Evolutionary conservation across 2,113 vertebrate genomes (phyloP), one percentile per base, ranked within the genome.

Genomic region (Tupaia tana): DNA sequence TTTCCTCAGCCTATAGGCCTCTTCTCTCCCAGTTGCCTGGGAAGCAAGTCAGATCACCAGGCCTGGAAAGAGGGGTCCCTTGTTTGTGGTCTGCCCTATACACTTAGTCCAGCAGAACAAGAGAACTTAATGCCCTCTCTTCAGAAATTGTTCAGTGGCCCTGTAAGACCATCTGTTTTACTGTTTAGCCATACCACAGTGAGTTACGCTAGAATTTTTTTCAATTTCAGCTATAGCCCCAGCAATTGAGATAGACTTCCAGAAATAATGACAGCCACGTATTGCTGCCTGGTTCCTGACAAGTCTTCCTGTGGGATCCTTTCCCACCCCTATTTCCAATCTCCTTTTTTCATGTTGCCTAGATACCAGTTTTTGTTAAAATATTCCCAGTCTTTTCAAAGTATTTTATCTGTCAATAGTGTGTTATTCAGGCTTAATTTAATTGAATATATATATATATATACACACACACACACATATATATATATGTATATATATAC

Each of bases 401-500:
- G 14, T 78, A 31, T 75, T 75, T 89, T 69, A 52, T 20, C 15
- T 86, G n/a, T 43, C 29, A 77, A 29, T 82, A 67, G 20, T n/a
- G 14, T 56, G 67, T 91, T 69, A 66, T 43, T 89, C 16, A n/a
- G 54, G 22, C 27, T 91, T 71, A 77, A 64, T 92, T 95, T 82
- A 61, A 69, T 70, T 56, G 66, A 54, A 43, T 43, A 43, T 43
- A 43, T 43, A 43, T 43, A 43, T 43, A 43, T 6, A 43, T 6
- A 43, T 6, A 43, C 43, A 43, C 43, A 43, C 43, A 43, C 6
- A 43, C 43, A 43, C 43, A 43, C 43, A 43, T n/a, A n/a, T n/a
- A n/a, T n/a, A n/a, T n/a, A n/a, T n/a, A n/a, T n/a, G n/a, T n/a
- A n/a, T n/a, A n/a, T n/a, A n/a, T n/a, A n/a, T n/a, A n/a, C n/a